Conservation (phyloP, 92 coral and sea anemone genomes). For the Phenganax subtilis region DNA sequence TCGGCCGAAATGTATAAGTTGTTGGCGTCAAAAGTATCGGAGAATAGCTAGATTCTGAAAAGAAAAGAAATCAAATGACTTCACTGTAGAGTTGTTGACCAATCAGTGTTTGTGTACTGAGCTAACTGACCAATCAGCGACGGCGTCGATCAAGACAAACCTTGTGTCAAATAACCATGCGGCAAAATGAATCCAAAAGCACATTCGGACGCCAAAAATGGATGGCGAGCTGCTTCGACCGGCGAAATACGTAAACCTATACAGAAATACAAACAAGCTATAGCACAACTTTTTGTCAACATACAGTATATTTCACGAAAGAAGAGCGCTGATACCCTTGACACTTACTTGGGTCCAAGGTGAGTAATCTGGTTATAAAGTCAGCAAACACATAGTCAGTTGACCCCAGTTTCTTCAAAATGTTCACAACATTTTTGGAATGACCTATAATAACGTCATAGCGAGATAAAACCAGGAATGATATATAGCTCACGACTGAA, state of each 20-base stretch:
- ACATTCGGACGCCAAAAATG: constrained; percentile 34
- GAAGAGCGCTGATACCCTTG: too few relatives aligned
- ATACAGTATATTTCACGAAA: too few relatives aligned
- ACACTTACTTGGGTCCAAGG: constrained; percentile 74
- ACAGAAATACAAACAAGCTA: too few relatives aligned
- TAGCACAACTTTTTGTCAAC: too few relatives aligned
- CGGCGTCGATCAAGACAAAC: neutral
- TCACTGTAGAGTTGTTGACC: neutral
- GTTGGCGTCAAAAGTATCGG: constrained; percentile 12
- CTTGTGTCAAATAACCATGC: constrained; percentile 17
- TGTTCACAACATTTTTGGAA: constrained; percentile 44
- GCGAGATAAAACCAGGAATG: too few relatives aligned
- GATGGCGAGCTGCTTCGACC: constrained; percentile 7
- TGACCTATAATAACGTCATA: constrained; percentile 10
- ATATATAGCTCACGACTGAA: too few relatives aligned
- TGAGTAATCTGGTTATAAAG: constrained; percentile 68
- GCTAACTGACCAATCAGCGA: neutral
- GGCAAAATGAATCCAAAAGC: constrained; percentile 12
- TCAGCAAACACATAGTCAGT: constrained; percentile 68
- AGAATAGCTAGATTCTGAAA: constrained; percentile 6
- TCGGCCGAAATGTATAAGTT: constrained; percentile 20
- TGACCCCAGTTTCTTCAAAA: constrained; percentile 66
- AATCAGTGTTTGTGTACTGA: neutral
- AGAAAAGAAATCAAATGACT: neutral
- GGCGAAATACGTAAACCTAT: constrained; percentile 12